Conservation (phyloP, 2,113 vertebrate species). For the Hippocampus guttulatus region DNA sequence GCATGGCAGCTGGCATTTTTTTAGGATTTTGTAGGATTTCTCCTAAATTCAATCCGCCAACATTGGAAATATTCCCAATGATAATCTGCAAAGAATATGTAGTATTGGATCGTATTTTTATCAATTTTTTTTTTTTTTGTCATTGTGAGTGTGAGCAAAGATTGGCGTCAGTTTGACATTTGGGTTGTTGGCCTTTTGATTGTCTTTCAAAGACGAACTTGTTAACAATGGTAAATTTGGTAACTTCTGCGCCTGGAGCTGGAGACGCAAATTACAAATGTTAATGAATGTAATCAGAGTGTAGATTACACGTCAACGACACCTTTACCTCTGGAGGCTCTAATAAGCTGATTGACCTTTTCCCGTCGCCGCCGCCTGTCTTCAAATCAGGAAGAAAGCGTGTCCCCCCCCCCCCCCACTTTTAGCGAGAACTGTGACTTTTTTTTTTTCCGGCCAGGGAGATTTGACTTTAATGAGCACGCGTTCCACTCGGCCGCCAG, state of each 20-base stretch:
- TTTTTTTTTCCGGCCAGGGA: conserved; percentile 7
- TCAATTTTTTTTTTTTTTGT: not conserved
- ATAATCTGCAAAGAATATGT: not conserved
- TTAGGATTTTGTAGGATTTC: no score
- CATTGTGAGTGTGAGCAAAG: not conserved
- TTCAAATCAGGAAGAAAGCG: conserved; percentile 31
- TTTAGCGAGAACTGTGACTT: conserved; percentile 40
- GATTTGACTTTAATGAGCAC: conserved; percentile 51
- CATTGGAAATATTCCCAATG: not conserved
- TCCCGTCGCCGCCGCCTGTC: conserved; percentile 52
- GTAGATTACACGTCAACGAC: conserved; percentile 48
- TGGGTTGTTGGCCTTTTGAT: not conserved
- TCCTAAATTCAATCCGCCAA: no score
- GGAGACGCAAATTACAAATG: conserved; percentile 41
- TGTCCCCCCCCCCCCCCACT: conserved; percentile 1
- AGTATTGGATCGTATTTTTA: no score
- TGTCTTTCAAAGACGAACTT: not conserved
- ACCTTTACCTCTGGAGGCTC: conserved; percentile 61
- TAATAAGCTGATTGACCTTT: conserved; percentile 77
- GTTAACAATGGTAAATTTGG: not conserved
- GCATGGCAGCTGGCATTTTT: no score
- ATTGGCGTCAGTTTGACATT: not conserved
- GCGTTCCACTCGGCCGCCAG: conserved; percentile 31
- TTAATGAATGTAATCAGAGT: conserved; percentile 49
- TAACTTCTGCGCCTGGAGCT: not conserved